Evolutionary conservation across 1,140 invertebrate species (phyloP).

Genomic region (Drosophila busckii): DNA sequence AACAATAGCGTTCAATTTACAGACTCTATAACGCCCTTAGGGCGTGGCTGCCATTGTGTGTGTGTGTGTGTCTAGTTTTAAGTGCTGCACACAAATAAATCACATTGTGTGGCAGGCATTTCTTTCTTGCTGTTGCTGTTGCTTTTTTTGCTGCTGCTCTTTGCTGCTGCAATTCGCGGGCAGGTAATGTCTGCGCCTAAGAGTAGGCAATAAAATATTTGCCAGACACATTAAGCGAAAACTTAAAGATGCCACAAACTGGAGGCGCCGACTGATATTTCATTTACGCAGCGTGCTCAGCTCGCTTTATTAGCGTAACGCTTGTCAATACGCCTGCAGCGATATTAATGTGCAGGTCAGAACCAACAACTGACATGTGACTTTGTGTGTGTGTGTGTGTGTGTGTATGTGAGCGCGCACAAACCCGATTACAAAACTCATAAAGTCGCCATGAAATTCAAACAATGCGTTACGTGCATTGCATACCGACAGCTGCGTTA

Average conservation of each 20-base stretch:
- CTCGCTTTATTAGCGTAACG: conserved; percentile 54
- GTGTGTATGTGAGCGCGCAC: conserved; percentile 58
- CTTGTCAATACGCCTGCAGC: conserved; percentile 53
- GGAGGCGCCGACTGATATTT: conserved; percentile 28
- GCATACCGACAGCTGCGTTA: conserved; percentile 45
- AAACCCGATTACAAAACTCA: conserved; percentile 76
- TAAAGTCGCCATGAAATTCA: conserved; percentile 77
- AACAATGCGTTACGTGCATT: conserved; percentile 74
- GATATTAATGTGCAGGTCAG: conserved; percentile 71
- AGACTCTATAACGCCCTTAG: conserved; percentile 19
- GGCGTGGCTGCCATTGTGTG: conserved; percentile 51
- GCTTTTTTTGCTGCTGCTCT: conserved; percentile 12
- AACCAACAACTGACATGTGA: conserved; percentile 19
- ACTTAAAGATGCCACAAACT: conserved; percentile 42
- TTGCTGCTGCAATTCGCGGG: neutral
- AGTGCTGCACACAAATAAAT: conserved; percentile 68
- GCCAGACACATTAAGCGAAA: conserved; percentile 55
- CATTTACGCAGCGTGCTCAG: conserved; percentile 24
- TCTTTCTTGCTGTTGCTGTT: neutral
- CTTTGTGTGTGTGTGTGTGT: conserved; percentile 14
- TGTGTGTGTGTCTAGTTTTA: conserved; percentile 64
- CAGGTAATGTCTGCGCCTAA: conserved; percentile 59
- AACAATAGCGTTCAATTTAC: conserved; percentile 44
- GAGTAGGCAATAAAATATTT: conserved; percentile 64
- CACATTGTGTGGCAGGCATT: conserved; percentile 43